Evolutionary conservation across 2,113 vertebrate genomes (phyloP).

Genomic region (Coryphaenoides rupestris): DNA sequence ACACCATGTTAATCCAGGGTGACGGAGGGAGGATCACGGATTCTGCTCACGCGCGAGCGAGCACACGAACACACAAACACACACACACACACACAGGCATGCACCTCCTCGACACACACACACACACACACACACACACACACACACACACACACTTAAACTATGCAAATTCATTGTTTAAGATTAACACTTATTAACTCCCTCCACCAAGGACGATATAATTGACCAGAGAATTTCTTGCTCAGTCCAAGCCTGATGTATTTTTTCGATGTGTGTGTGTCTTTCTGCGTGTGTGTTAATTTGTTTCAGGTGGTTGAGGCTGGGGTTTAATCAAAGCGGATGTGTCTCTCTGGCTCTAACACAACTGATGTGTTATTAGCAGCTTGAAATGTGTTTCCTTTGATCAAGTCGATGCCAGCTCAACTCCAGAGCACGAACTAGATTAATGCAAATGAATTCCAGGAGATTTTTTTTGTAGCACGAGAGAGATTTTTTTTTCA

Average conservation of each 20-base stretch:
- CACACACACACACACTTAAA: constrained; percentile 61
- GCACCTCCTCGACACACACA: no score
- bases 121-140: no score
- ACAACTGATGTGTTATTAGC: neutral
- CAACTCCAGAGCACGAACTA: neutral
- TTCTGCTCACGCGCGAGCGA: constrained; percentile 16
- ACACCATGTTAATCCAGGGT: constrained; percentile 40
- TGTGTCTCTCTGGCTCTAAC: neutral
- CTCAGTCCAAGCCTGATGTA: constrained; percentile 63
- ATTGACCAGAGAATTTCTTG: constrained; percentile 68
- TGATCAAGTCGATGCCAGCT: constrained; percentile 3
- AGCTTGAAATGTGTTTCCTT: constrained; percentile 17
- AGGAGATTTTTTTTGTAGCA: neutral
- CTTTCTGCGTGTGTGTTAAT: constrained; percentile 55
- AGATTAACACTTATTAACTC: constrained; percentile 60
- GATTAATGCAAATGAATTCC: constrained; percentile 21
- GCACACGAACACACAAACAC: no score
- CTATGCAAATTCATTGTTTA: constrained; percentile 63
- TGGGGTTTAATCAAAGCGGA: constrained; percentile 55
- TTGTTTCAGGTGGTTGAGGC: constrained; percentile 53
- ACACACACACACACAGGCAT: no score
- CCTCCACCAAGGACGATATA: constrained; percentile 58
- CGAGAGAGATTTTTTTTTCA: neutral
- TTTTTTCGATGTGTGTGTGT: constrained; percentile 41
- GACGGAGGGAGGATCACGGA: constrained; percentile 50